phyloP scores from a whole-genome alignment of 2,888 invertebrate genomes.

The Salpingus planirostris region DNA sequence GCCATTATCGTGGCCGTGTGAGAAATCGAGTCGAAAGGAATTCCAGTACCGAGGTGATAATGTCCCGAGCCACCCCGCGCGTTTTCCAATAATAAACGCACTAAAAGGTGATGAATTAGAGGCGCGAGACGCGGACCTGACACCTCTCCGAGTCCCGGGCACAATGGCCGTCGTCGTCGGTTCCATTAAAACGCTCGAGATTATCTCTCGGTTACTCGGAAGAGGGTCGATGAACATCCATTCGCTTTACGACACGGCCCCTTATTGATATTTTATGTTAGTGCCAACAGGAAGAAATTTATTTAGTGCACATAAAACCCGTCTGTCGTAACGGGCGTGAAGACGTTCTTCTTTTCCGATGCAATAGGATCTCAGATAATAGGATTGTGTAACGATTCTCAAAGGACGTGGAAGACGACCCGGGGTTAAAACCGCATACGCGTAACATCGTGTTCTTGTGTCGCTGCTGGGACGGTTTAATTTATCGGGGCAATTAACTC shows the following conservation, averaged over 20 bases:
- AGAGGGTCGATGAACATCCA: neutral
- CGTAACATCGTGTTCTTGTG: no score
- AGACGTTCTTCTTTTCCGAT: no score
- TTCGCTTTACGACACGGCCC: neutral
- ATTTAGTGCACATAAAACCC: neutral
- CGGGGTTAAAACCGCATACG: no score
- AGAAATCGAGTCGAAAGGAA: no score
- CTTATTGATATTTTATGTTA: constrained; percentile 3
- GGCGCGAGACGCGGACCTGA: neutral
- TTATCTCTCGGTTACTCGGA: neutral
- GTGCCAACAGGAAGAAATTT: constrained; percentile 2
- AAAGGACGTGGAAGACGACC: no score
- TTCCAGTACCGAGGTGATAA: neutral
- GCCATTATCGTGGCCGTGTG: no score
- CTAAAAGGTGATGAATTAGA: neutral
- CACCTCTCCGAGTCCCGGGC: no score
- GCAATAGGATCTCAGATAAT: no score
- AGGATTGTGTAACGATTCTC: no score
- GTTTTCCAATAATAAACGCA: no score
- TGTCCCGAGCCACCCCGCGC: neutral
- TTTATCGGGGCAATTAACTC: no score
- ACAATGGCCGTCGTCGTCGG: neutral
- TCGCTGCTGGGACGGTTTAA: no score
- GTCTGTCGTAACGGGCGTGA: neutral
- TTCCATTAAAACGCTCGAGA: constrained; percentile 1